phyloP scores from a whole-genome alignment of 2,113 vertebrate genomes.

The Lampris incognitus region DNA sequence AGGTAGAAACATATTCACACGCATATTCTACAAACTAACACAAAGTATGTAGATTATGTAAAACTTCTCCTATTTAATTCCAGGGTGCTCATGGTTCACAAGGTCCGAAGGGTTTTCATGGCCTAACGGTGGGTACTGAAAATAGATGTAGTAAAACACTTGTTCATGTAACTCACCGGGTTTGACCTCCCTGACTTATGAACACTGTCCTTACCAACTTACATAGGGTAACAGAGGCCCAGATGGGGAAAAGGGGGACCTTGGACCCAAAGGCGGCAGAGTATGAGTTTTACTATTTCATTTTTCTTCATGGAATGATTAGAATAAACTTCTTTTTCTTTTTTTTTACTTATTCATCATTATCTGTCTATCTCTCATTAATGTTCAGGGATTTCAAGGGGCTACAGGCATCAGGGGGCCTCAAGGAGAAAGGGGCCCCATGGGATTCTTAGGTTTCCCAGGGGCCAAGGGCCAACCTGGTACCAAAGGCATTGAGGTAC shows the following conservation, averaged over 20 bases:
- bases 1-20: background rate
- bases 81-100: slow-evolving; percentile 83
- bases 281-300: slow-evolving; percentile 67
- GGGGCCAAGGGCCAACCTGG: slow-evolving; percentile 82
- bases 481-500: slow-evolving; percentile 79
- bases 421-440: slow-evolving; percentile 82
- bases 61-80: background rate
- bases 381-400: slow-evolving; percentile 82
- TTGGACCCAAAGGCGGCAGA: slow-evolving; percentile 85
- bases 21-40: background rate
- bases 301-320: background rate
- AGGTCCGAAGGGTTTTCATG: slow-evolving; percentile 80
- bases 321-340: background rate
- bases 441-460: slow-evolving; percentile 82
- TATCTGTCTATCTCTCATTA: slow-evolving; percentile 9
- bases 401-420: slow-evolving; percentile 78
- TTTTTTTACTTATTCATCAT: slow-evolving; percentile 9
- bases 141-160: background rate
- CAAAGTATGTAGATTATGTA: too few species aligned
- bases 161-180: background rate
- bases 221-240: slow-evolving; percentile 82
- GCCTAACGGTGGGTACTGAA: slow-evolving; percentile 75
- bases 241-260: slow-evolving; percentile 83
- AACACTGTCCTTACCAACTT: slow-evolving; percentile 7
- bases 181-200: slow-evolving; percentile 1